Evolutionary conservation across 1,140 invertebrate species (phyloP).

Genomic region (Drosophila ambigua): DNA sequence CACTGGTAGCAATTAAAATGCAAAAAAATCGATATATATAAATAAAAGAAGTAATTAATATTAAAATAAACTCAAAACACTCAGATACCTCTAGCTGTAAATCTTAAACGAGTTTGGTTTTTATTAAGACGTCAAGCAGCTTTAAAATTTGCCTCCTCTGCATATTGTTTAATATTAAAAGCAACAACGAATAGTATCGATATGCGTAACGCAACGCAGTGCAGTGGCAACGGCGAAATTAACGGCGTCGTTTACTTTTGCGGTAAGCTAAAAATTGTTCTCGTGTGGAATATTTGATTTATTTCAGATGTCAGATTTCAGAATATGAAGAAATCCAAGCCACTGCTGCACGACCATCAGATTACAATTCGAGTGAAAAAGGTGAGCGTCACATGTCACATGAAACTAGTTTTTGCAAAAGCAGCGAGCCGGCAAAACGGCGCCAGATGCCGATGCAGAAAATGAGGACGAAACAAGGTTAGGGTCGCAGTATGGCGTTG

Average conservation of each 20-base stretch:
- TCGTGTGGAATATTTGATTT: conserved; percentile 34
- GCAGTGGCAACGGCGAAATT: conserved; percentile 11
- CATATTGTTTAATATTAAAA: too few relatives aligned
- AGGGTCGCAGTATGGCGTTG: conserved; percentile 30
- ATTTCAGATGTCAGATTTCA: conserved; percentile 25
- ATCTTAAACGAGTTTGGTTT: too few relatives aligned
- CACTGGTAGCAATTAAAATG: background rate
- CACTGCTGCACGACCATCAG: conserved; percentile 68
- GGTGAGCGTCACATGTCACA: conserved; percentile 40
- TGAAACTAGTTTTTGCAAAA: too few relatives aligned
- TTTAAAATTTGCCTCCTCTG: too few relatives aligned
- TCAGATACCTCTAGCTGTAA: too few relatives aligned
- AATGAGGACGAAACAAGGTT: conserved; percentile 65
- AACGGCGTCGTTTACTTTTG: conserved; percentile 57
- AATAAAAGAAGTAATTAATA: too few relatives aligned
- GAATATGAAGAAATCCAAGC: conserved; percentile 79
- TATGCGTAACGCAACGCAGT: background rate
- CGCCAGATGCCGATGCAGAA: background rate
- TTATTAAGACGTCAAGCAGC: too few relatives aligned
- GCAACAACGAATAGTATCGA: too few relatives aligned
- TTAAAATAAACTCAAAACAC: too few relatives aligned
- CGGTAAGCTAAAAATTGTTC: conserved; percentile 37
- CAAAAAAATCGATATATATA: too few relatives aligned
- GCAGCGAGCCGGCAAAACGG: conserved; percentile 16
- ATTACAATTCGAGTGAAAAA: conserved; percentile 80